Base-by-base conservation (phyloP, 53 echinoderm and acorn worm genomes). In the Pentamera pediparva region DNA sequence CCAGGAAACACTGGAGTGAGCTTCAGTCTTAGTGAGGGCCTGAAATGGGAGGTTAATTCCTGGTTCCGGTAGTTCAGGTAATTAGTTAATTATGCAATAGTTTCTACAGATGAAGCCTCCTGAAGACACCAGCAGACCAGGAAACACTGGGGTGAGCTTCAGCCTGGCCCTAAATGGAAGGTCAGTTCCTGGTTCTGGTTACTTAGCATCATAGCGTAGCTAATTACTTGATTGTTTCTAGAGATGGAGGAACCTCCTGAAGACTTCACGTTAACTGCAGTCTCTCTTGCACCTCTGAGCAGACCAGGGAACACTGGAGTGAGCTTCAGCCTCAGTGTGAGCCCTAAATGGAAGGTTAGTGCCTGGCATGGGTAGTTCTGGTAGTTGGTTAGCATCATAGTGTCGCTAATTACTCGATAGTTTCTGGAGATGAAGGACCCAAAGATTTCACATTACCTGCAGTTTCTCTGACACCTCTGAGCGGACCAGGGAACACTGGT, bases 101-200 rank as follows among this genome's bases (percentile, higher is more conserved):
- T n/a, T n/a, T n/a, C n/a, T n/a, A n/a, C n/a, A n/a, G n/a, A n/a
- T n/a, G n/a, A n/a, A n/a, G n/a, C n/a, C n/a, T n/a, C n/a, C n/a
- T n/a, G n/a, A n/a, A n/a, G n/a, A n/a, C n/a, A n/a, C n/a, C n/a
- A 90, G 79, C 62, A 81, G 87, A 39, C 74, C 85, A 6, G 96
- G 96, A 9, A 88, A 82, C 10, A 95, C 96, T 5, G 88, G 90
- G 19, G 88, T 95, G 49, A 88, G 91, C 10, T 95, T 95, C 61
- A 88, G 91, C 26, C 75, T 95, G 96, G 96, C 22, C 81, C 91
- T 11, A 91, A 95, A 38, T 95, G 96, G 96, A 95, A 95, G 96
- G 96, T 91, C 17, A 17, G 10, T 45, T 45, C 17, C 45, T 12
- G 45, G 10, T 17, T 12, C 45, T n/a, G n/a, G n/a, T n/a, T n/a